Percentiles rank a stretch among this genome's conserved stretches.
Evolutionary conservation across 2,797 vertebrate species (phyloP).

Genomic region (Podargus strigoides): DNA sequence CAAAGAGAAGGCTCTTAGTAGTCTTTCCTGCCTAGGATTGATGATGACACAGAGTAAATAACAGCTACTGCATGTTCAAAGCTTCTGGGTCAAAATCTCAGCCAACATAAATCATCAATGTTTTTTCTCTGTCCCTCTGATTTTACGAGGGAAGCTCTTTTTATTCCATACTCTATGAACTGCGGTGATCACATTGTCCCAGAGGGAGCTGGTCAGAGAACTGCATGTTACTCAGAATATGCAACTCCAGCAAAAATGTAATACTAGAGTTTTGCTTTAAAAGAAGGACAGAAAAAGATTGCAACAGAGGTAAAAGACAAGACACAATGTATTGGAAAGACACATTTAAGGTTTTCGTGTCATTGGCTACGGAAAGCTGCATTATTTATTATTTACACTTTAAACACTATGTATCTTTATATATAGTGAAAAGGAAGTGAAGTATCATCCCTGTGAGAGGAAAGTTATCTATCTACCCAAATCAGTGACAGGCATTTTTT

Average conservation of each 20-base stretch:
- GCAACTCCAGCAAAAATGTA: neutral
- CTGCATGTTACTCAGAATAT: neutral
- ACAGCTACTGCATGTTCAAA: constrained; percentile 7
- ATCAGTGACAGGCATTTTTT: neutral
- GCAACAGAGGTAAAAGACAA: neutral
- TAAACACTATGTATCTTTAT: neutral
- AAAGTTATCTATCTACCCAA: neutral
- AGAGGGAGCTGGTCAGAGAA: neutral
- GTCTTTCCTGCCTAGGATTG: neutral
- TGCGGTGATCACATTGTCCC: neutral
- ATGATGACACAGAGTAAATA: constrained; percentile 29
- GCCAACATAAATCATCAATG: neutral
- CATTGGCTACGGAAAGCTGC: neutral
- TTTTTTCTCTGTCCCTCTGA: neutral
- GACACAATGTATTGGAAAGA: neutral
- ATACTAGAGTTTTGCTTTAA: neutral
- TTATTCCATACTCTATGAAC: neutral
- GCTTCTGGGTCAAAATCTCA: constrained; percentile 15
- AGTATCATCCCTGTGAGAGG: neutral
- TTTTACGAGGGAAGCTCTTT: neutral
- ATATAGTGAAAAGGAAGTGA: neutral
- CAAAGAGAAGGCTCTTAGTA: neutral
- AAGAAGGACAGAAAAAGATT: neutral
- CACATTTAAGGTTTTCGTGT: neutral
- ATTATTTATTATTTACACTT: neutral